Conservation (phyloP, 1,140 invertebrate species). For the Watersipora subatra region DNA sequence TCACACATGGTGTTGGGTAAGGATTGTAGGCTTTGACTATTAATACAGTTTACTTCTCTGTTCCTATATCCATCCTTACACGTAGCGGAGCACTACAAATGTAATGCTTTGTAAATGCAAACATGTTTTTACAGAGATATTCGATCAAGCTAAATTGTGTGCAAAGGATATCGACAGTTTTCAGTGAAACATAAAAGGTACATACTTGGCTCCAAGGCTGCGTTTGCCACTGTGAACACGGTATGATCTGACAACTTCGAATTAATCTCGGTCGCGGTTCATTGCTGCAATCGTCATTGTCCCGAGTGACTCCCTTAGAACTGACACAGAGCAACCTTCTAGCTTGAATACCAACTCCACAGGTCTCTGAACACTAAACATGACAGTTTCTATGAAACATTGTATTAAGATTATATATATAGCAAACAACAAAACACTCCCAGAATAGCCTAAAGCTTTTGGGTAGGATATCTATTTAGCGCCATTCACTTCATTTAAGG, state of each 20-base stretch:
- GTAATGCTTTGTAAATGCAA: slow-evolving; percentile 10
- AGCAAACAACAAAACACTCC: no score
- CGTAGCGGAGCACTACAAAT: slow-evolving; percentile 52
- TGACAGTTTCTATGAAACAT: not conserved
- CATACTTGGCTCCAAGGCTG: slow-evolving; percentile 49
- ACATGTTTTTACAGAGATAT: not conserved
- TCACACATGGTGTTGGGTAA: not conserved
- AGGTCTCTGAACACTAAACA: slow-evolving; percentile 40
- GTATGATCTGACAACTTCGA: slow-evolving; percentile 48
- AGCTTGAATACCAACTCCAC: slow-evolving; percentile 46
- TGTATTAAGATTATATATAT: no score
- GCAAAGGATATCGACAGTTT: not conserved
- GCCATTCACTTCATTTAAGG: no score
- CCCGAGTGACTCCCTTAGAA: slow-evolving; percentile 29
- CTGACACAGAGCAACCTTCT: slow-evolving; percentile 48
- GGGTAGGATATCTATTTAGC: no score
- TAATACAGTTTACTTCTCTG: slow-evolving; percentile 51
- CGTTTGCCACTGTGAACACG: slow-evolving; percentile 47
- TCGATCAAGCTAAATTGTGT: no score
- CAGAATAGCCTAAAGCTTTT: no score
- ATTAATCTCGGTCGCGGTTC: slow-evolving; percentile 42
- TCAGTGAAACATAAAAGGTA: not conserved
- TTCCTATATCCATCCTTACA: slow-evolving; percentile 57
- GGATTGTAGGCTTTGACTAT: slow-evolving; percentile 42
- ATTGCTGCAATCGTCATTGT: slow-evolving; percentile 44